Percentiles rank a stretch among this genome's conserved stretches.
phyloP scores from a whole-genome alignment of 2,888 invertebrate genomes.

The Cataglyphis rosenhaueri region DNA sequence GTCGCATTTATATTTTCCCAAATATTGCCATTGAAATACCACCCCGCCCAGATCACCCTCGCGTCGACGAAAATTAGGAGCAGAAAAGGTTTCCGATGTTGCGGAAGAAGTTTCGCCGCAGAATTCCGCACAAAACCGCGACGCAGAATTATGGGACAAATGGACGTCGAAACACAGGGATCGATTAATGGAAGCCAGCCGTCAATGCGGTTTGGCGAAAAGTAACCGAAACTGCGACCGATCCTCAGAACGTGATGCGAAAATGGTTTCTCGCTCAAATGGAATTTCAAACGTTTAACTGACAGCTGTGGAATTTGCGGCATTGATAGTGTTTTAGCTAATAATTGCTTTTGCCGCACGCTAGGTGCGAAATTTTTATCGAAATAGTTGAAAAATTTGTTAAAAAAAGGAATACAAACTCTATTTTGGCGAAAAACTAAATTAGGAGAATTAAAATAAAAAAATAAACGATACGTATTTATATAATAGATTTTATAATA shows the following conservation, averaged over 20 bases:
- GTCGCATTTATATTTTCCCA: constrained; percentile 22
- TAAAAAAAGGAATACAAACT: background rate
- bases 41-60: background rate
- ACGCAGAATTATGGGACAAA: constrained; percentile 77
- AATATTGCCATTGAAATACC: background rate
- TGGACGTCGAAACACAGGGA: constrained; percentile 68
- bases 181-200: constrained; percentile 79
- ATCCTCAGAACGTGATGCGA: constrained; percentile 28
- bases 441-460: background rate
- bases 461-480: background rate
- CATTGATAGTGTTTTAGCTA: constrained; percentile 31
- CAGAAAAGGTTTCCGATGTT: constrained; percentile 80
- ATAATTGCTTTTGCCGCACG: constrained; percentile 12
- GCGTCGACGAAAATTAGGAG: constrained; percentile 69
- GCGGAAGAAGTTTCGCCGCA: constrained; percentile 78
- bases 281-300: constrained; percentile 51
- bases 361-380: constrained; percentile 15
- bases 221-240: constrained; percentile 55
- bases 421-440: background rate
- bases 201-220: constrained; percentile 76
- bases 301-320: constrained; percentile 41
- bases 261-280: constrained; percentile 46
- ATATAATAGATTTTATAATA: background rate
- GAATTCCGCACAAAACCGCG: constrained; percentile 75
- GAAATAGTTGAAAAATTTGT: background rate